Percentiles rank a stretch among this genome's conserved stretches.
Evolutionary conservation across 92 coral and sea anemone genomes (phyloP).

Genomic region (Diadumene lineata): DNA sequence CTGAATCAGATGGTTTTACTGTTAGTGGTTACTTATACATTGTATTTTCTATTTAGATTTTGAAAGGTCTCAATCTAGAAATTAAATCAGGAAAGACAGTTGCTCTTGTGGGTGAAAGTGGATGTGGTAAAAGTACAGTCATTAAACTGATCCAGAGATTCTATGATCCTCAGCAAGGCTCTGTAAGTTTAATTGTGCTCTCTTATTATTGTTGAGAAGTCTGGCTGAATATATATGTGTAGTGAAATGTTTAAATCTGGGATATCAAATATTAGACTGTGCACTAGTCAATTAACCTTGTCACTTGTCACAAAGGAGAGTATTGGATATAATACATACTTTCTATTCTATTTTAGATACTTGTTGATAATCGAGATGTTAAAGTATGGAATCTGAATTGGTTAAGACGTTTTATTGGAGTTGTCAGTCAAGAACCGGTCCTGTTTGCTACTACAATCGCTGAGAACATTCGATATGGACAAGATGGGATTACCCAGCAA

Average conservation of each 20-base stretch:
- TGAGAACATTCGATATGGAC: constrained; percentile 92
- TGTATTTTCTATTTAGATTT: constrained; percentile 56
- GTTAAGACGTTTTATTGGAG: constrained; percentile 90
- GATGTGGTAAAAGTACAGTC: constrained; percentile 92
- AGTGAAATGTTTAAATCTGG: too few relatives aligned
- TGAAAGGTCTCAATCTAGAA: constrained; percentile 60
- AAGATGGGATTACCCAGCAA: constrained; percentile 78
- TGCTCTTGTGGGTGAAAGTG: constrained; percentile 94
- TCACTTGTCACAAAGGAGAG: too few relatives aligned
- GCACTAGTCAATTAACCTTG: too few relatives aligned
- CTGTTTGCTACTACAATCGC: constrained; percentile 93
- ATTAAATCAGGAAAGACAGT: constrained; percentile 76
- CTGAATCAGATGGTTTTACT: too few relatives aligned
- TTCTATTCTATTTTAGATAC: constrained; percentile 35
- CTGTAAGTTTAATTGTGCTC: constrained; percentile 63
- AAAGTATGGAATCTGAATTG: constrained; percentile 74
- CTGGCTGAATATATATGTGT: too few relatives aligned
- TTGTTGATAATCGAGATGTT: constrained; percentile 73
- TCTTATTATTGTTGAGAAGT: too few relatives aligned
- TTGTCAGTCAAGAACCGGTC: constrained; percentile 97
- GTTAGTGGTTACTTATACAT: too few relatives aligned
- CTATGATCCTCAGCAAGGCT: constrained; percentile 69
- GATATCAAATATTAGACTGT: too few relatives aligned
- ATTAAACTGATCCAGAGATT: constrained; percentile 86
- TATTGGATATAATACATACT: background rate